phyloP scores from a whole-genome alignment of 2,888 invertebrate species.

The Rhamnusium bicolor region DNA sequence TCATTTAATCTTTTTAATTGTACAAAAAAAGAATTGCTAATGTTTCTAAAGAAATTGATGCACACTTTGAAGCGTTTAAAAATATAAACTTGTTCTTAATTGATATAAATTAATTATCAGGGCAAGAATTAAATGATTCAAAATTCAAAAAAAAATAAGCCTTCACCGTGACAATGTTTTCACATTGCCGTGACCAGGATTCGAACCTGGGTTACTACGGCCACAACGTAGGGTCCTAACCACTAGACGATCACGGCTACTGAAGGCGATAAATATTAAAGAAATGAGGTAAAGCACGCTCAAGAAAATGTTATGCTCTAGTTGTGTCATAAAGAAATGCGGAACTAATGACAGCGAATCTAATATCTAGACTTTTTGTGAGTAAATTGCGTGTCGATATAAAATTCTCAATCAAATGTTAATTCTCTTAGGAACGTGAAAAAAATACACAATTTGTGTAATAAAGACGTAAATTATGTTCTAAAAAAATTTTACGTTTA shows the following conservation, averaged over 20 bases:
- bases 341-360: not conserved
- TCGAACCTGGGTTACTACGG: slow-evolving; percentile 78
- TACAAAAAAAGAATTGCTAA: too few relatives aligned
- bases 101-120: too few relatives aligned
- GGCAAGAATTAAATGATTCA: too few relatives aligned
- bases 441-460: too few relatives aligned
- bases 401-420: too few relatives aligned
- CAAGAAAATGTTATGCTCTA: not conserved
- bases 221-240: slow-evolving; percentile 75
- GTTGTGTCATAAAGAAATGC: not conserved
- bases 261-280: slow-evolving; percentile 37
- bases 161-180: slow-evolving; percentile 59
- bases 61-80: too few relatives aligned
- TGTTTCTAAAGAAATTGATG: too few relatives aligned
- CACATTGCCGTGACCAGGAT: slow-evolving; percentile 74
- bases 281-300: not conserved
- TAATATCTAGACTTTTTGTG: not conserved
- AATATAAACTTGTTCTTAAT: too few relatives aligned
- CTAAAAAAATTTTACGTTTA: too few relatives aligned
- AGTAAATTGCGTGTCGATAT: not conserved
- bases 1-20: too few relatives aligned
- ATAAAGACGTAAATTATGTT: too few relatives aligned
- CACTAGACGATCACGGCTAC: slow-evolving; percentile 69
- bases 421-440: too few relatives aligned
- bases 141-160: slow-evolving; percentile 48